These are phyloP conservation scores for Anarhynchus alexandrinus DNA, from an alignment of 2,113 vertebrate genomes.

Conservation along the genomic window DNA sequence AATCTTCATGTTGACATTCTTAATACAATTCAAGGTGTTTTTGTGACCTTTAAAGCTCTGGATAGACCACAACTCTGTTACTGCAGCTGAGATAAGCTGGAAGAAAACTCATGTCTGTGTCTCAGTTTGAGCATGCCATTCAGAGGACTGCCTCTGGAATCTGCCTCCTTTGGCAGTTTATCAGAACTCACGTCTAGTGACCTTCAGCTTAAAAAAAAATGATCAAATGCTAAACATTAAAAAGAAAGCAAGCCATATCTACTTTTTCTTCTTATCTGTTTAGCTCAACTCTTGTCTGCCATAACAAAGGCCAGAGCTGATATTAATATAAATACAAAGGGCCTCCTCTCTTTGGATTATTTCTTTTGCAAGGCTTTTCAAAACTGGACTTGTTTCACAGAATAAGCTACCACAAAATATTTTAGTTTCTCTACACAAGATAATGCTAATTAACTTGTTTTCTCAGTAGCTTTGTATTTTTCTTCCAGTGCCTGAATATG, in stretches of 20 bases:
- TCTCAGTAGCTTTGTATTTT: not conserved
- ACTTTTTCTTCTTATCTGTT: not conserved
- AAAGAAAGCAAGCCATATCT: not conserved
- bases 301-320: not conserved
- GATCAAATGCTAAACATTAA: not conserved
- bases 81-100: not conserved
- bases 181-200: conserved; percentile 9
- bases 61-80: not conserved
- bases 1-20: not conserved
- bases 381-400: not conserved
- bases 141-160: not conserved
- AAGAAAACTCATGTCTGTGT: not conserved
- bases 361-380: not conserved
- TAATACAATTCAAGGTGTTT: not conserved
- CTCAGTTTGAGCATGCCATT: not conserved
- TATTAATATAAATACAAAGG: not conserved
- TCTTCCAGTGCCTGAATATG: not conserved
- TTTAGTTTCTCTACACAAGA: not conserved
- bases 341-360: not conserved
- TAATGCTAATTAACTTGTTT: not conserved
- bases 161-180: not conserved
- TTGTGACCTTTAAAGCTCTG: not conserved
- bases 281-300: not conserved
- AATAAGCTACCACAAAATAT: not conserved
- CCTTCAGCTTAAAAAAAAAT: not conserved